Conservation (phyloP, 2,888 invertebrate species). For the Nysson spinosus region DNA sequence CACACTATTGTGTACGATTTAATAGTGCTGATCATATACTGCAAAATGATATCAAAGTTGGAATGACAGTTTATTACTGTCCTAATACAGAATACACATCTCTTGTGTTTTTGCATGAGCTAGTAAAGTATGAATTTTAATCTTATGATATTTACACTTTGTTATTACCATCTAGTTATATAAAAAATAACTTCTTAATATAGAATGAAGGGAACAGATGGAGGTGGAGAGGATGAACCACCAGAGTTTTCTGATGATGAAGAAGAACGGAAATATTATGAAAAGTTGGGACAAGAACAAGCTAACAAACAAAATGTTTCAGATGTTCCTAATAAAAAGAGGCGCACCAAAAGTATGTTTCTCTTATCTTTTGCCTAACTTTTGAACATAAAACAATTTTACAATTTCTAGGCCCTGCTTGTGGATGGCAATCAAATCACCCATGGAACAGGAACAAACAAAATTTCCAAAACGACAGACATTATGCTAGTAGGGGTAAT, state of each 20-base stretch:
- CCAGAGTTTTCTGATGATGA: conserved; percentile 96
- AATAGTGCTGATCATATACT: conserved; percentile 88
- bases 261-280: conserved; percentile 81
- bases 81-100: conserved; percentile 87
- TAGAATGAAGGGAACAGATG: conserved; percentile 91
- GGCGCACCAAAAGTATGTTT: conserved; percentile 44
- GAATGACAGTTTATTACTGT: conserved; percentile 89
- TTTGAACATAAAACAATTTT: neutral
- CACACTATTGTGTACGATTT: conserved; percentile 94
- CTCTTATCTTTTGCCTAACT: neutral
- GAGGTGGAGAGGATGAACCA: conserved; percentile 91
- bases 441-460: conserved; percentile 66
- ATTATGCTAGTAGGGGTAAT: conserved; percentile 28
- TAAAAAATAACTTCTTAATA: conserved; percentile 23
- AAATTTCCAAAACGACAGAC: neutral
- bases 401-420: conserved; percentile 22
- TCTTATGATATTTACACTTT: neutral
- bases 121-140: conserved; percentile 81
- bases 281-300: conserved; percentile 57
- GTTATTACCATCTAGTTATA: neutral
- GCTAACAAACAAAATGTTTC: conserved; percentile 41
- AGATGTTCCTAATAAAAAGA: conserved; percentile 51
- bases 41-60: conserved; percentile 82
- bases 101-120: conserved; percentile 86
- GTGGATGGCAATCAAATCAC: conserved; percentile 66